Evolutionary conservation across 2,113 vertebrate species (phyloP).

Genomic region (Megalops atlanticus): DNA sequence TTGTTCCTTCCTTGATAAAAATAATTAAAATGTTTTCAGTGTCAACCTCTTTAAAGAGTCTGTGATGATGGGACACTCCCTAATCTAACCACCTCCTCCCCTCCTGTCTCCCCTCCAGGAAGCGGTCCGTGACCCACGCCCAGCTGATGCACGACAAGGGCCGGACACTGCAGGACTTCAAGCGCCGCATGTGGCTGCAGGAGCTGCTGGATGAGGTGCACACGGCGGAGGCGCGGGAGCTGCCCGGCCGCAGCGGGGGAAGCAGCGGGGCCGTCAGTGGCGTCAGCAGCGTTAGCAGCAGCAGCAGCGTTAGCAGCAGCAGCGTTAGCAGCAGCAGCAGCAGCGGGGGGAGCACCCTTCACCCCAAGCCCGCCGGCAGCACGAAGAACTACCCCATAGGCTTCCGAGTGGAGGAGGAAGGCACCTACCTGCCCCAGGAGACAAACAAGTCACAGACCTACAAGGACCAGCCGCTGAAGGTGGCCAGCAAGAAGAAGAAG

Average conservation of each 20-base stretch:
- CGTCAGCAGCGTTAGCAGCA: conserved; percentile 34
- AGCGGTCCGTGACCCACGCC: conserved; percentile 91
- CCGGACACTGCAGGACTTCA: conserved; percentile 85
- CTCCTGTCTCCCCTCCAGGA: conserved; percentile 65
- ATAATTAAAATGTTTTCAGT: too few species aligned
- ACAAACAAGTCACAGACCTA: conserved; percentile 88
- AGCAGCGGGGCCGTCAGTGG: conserved; percentile 16
- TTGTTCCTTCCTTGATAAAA: too few species aligned
- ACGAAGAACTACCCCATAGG: conserved; percentile 85
- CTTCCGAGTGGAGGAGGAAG: conserved; percentile 77
- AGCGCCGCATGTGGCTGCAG: conserved; percentile 86
- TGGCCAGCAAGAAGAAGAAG: conserved; percentile 82
- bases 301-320: conserved; percentile 32
- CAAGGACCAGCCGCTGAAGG: conserved; percentile 81
- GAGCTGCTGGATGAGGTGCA: conserved; percentile 89
- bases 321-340: conserved; percentile 55
- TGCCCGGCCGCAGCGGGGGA: conserved; percentile 40
- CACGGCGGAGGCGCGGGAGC: conserved; percentile 79
- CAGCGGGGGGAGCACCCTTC: conserved; percentile 65
- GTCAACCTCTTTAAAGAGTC: too few species aligned
- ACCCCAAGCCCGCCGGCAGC: conserved; percentile 82
- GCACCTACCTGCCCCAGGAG: conserved; percentile 85
- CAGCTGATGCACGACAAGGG: conserved; percentile 96
- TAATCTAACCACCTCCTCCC: neutral
- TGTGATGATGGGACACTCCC: neutral